Evolutionary conservation across 53 echinoderm and acorn worm genomes (phyloP), one percentile per base, ranked within the genome.

Genomic region (Zoroaster sp.): DNA sequence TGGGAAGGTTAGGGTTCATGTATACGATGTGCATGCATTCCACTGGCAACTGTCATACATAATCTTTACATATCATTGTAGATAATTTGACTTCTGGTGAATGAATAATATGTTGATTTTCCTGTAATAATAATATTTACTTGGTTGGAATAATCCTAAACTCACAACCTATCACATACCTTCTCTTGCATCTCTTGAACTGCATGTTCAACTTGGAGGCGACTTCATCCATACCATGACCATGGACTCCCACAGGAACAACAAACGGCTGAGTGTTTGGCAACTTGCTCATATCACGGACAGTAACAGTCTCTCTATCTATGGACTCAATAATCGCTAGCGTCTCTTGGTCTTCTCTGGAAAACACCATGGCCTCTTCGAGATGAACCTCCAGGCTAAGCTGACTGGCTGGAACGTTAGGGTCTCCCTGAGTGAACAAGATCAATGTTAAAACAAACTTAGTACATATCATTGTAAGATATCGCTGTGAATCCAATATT

Each of bases 391-490:
- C 90, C 10, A 99, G 70, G 65, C 94, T 94, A 33, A 94, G 51
- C 87, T 99, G 94, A 49, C 87, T 75, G 7, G 99, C 95, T 33
- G 99, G 99, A 0, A 99, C 99, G 76, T 99, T 99, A n/a, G 99
- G 99, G 87, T 99, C 96, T 79, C 96, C 99, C 99, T 99, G 86
- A 30, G 9, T 59, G 11, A 4, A 59, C 23, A 59, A 28, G 8
- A 59, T 23, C 59, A 25, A 59, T 1, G n/a, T n/a, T n/a, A n/a
- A n/a, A n/a, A n/a, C n/a, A n/a, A n/a, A n/a, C n/a, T n/a, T n/a
- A n/a, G n/a, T n/a, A n/a, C n/a, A n/a, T n/a, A n/a, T n/a, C n/a
- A n/a, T n/a, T n/a, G n/a, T n/a, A n/a, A n/a, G n/a, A n/a, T n/a
- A n/a, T n/a, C n/a, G n/a, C n/a, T n/a, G n/a, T n/a, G n/a, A n/a